Percentiles rank a stretch among this genome's conserved stretches.
These are phyloP conservation scores for Acleris holmiana DNA, from an alignment of 2,888 invertebrate species.

Conservation along the genomic window DNA sequence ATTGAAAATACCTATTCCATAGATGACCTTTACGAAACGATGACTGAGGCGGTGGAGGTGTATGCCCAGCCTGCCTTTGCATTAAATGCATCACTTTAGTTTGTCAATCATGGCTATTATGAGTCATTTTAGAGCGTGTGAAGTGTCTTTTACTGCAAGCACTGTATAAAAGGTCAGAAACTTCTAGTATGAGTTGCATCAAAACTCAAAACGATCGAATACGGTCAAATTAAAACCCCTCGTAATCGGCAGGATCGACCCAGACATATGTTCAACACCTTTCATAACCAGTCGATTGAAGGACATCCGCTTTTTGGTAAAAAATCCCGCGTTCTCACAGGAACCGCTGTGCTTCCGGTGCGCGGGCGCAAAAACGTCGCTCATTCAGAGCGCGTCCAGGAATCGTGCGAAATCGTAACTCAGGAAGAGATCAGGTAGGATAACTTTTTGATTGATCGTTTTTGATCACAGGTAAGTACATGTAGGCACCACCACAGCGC, in stretches of 20 bases:
- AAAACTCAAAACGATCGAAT: background rate
- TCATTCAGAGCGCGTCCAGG: slow-evolving; percentile 55
- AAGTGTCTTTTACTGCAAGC: too few relatives aligned
- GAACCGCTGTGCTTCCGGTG: slow-evolving; percentile 81
- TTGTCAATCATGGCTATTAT: too few relatives aligned
- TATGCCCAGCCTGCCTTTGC: too few relatives aligned
- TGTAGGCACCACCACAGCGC: background rate
- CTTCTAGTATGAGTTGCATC: too few relatives aligned
- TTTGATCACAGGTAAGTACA: background rate
- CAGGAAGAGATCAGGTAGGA: slow-evolving; percentile 1
- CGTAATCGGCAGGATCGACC: slow-evolving; percentile 61
- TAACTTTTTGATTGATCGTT: background rate
- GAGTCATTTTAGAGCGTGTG: too few relatives aligned
- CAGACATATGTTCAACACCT: slow-evolving; percentile 84
- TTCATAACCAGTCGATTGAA: slow-evolving; percentile 83
- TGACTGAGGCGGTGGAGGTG: too few relatives aligned
- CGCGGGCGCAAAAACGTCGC: slow-evolving; percentile 79
- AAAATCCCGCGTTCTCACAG: slow-evolving; percentile 83
- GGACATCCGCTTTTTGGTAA: slow-evolving; percentile 83
- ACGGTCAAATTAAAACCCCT: slow-evolving; percentile 39
- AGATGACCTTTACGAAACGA: too few relatives aligned
- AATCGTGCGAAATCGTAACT: slow-evolving; percentile 27
- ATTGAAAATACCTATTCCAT: too few relatives aligned
- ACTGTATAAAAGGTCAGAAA: too few relatives aligned
- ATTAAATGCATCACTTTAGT: too few relatives aligned